Evolutionary conservation across 2,888 invertebrate species (phyloP).

Genomic region (Protodeltote pygarga): DNA sequence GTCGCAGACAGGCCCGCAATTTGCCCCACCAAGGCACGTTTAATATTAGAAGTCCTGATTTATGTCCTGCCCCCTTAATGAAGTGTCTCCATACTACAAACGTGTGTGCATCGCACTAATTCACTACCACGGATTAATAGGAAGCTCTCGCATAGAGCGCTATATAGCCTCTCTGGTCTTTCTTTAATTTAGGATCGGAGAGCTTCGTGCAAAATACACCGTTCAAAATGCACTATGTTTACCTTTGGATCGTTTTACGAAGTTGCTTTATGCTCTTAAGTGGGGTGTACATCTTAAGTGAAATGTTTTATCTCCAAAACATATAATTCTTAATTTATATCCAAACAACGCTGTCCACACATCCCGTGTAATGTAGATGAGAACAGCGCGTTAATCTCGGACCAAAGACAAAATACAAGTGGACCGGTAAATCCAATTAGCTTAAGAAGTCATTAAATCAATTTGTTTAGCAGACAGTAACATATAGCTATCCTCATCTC

Average conservation of each 20-base stretch:
- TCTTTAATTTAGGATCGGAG: constrained; percentile 22
- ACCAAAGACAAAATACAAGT: constrained; percentile 70
- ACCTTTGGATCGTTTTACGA: constrained; percentile 48
- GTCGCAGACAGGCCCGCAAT: constrained; percentile 70
- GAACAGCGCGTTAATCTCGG: constrained; percentile 66
- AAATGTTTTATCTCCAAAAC: constrained; percentile 68
- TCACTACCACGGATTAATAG: constrained; percentile 80
- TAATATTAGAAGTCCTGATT: constrained; percentile 88
- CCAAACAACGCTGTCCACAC: constrained; percentile 61
- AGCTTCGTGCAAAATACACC: constrained; percentile 3
- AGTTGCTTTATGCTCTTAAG: constrained; percentile 51
- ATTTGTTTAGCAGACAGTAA: constrained; percentile 80
- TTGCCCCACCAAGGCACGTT: constrained; percentile 85
- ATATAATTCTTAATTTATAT: constrained; percentile 74
- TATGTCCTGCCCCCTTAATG: constrained; percentile 84
- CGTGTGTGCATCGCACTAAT: constrained; percentile 83
- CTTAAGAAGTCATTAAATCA: constrained; percentile 83
- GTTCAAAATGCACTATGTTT: constrained; percentile 28
- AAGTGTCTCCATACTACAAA: constrained; percentile 84
- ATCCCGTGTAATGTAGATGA: constrained; percentile 57
- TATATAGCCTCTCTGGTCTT: constrained; percentile 16
- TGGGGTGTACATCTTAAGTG: constrained; percentile 52
- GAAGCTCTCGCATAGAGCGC: constrained; percentile 44
- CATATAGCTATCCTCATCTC: constrained; percentile 70
- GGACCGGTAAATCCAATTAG: constrained; percentile 81